These are phyloP conservation scores for Spea bombifrons DNA, from an alignment of 2,113 vertebrate species.

Conservation along the genomic window DNA sequence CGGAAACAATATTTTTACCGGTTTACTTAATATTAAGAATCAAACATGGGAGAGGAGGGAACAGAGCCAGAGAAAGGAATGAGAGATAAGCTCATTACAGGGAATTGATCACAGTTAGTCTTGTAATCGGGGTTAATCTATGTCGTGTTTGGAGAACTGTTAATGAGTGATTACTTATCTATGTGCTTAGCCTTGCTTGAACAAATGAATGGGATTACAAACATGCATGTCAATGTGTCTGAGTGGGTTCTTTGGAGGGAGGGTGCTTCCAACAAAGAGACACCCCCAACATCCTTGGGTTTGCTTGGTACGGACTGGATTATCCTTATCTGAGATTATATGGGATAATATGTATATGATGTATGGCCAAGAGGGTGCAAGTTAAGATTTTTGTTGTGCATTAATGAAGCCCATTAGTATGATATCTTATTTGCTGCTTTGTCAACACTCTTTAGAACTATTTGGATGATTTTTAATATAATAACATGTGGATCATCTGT, in stretches of 20 bases:
- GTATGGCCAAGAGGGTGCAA: no score
- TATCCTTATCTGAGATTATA: not conserved
- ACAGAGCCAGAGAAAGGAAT: conserved; percentile 31
- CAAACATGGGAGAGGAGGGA: conserved; percentile 22
- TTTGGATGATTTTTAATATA: no score
- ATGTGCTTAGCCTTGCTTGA: conserved; percentile 37
- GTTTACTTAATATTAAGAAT: not conserved
- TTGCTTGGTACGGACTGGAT: not conserved
- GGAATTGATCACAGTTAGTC: conserved; percentile 47
- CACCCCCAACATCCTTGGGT: not conserved
- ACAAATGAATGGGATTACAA: conserved; percentile 46
- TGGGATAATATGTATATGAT: not conserved
- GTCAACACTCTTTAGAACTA: no score
- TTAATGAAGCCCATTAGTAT: no score
- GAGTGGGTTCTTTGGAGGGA: conserved; percentile 1
- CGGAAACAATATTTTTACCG: conserved; percentile 11
- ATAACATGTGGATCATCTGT: no score
- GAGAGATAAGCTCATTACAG: conserved; percentile 44
- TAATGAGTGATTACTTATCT: conserved; percentile 47
- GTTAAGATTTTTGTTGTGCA: no score
- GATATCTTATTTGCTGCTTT: no score
- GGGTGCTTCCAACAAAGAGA: not conserved
- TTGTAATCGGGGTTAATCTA: conserved; percentile 46
- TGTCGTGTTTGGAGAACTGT: conserved; percentile 31
- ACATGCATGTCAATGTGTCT: conserved; percentile 33